Evolutionary conservation across 2,888 invertebrate species (phyloP), one percentile per base, ranked within the genome.

Genomic region (Charanyca ferruginea): DNA sequence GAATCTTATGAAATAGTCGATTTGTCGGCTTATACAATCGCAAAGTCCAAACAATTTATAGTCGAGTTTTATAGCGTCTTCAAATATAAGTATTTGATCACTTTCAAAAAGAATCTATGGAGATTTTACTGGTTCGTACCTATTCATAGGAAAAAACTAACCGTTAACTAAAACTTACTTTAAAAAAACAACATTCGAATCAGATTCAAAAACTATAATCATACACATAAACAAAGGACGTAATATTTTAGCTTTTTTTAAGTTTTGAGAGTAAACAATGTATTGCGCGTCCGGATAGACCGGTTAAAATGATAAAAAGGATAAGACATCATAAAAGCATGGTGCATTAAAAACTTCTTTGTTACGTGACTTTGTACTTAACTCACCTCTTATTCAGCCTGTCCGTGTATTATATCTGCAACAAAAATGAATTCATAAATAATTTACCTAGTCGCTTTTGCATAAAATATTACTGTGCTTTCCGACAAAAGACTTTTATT

Each of bases 381-480:
- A 80, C 80, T 71, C 47, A 83, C 82, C 83, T 84, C 49, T 82
- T 66, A 71, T 71, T 80, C 66, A 59, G 59, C 57, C 48, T 64
- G 59, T 62, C 41, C 20, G 48, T 62, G 62, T 47, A 28, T 61
- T 60, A 52, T 72, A 76, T 81, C 84, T 84, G 84, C 58, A 84
- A 83, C 84, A 83, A 84, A 68, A 80, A 70, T 71, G 42, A 53
- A 58, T 58, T 61, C 68, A 77, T 79, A 51, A 79, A 79, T 77
- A 51, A 70, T 55, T 67, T 61, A 48, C n/a, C 48, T 28, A 42
- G 44, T 66, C 61, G 22, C 18, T 53, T 67, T 49, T 63, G 58
- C 58, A 76, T 61, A 48, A 76, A 66, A 72, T 76, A 76, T 66
- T 44, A 76, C 60, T 25, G 20, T n/a, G 54, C 44, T 55, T 62